Percentiles rank a stretch among this genome's conserved stretches.
Evolutionary conservation across 2,113 vertebrate species (phyloP).

Genomic region (Ranitomeya imitator): DNA sequence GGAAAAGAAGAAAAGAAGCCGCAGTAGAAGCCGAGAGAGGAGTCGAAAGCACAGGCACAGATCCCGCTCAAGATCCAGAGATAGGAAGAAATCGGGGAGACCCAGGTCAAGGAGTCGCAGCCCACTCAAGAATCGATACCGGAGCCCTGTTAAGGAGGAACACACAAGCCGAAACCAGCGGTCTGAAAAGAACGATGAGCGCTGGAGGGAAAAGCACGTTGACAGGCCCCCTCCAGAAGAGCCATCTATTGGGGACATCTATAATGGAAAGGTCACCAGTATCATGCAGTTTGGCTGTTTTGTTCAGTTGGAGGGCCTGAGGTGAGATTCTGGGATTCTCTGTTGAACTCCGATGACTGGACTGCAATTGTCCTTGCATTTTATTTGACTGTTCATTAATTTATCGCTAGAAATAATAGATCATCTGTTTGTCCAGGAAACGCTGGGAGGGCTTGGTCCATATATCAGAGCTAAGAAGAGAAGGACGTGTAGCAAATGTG

Average conservation of each 20-base stretch:
- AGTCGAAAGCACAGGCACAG: slow-evolving; percentile 71
- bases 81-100: slow-evolving; percentile 76
- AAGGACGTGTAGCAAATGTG: slow-evolving; percentile 94
- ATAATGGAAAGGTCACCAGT: slow-evolving; percentile 96
- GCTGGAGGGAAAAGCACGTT: slow-evolving; percentile 93
- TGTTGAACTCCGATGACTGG: not conserved
- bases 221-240: slow-evolving; percentile 93
- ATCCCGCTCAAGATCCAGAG: slow-evolving; percentile 82
- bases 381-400: not conserved
- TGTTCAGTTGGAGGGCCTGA: slow-evolving; percentile 93
- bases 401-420: not conserved
- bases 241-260: slow-evolving; percentile 93
- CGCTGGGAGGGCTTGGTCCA: slow-evolving; percentile 98
- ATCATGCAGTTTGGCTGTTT: slow-evolving; percentile 99
- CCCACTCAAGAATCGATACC: slow-evolving; percentile 36
- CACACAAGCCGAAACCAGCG: slow-evolving; percentile 72
- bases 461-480: slow-evolving; percentile 93
- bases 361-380: not conserved
- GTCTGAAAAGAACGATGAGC: slow-evolving; percentile 68
- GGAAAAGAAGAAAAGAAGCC: slow-evolving; percentile 77
- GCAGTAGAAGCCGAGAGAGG: slow-evolving; percentile 73
- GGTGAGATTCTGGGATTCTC: slow-evolving; percentile 69
- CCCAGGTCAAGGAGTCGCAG: slow-evolving; percentile 71
- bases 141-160: slow-evolving; percentile 68
- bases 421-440: slow-evolving; percentile 74